Evolutionary conservation across 2,888 invertebrate genomes (phyloP).

Genomic region (Limulus polyphemus): DNA sequence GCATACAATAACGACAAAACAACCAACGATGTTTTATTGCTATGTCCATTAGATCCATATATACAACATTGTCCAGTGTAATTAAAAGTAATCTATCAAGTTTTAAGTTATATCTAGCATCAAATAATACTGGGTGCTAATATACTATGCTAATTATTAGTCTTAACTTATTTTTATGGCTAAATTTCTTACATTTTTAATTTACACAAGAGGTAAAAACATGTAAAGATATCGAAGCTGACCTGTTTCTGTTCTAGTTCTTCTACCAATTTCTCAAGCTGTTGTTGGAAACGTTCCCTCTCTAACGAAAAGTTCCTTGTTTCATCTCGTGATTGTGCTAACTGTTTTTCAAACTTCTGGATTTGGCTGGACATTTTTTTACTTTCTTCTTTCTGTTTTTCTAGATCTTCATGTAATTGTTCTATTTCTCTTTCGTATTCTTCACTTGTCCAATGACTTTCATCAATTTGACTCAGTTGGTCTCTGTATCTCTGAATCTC

Average conservation of each 20-base stretch:
- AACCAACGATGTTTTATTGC: no score
- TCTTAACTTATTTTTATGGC: no score
- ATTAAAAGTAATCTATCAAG: no score
- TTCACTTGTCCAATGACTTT: conserved; percentile 6
- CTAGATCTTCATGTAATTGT: conserved; percentile 18
- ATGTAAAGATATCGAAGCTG: conserved; percentile 2
- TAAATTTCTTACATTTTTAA: no score
- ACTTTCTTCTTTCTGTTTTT: conserved; percentile 16
- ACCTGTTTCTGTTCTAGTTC: conserved; percentile 90
- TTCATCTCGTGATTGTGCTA: conserved; percentile 57
- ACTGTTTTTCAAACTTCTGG: conserved; percentile 27
- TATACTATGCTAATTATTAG: no score
- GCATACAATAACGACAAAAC: no score
- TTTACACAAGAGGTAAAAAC: no score
- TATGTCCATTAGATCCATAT: no score
- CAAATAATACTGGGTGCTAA: no score
- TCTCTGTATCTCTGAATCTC: conserved; percentile 14
- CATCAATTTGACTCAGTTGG: conserved; percentile 22
- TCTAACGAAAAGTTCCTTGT: conserved; percentile 65
- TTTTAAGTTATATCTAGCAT: no score
- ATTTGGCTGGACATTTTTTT: conserved; percentile 16
- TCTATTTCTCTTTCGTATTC: conserved; percentile 20
- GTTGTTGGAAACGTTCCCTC: conserved; percentile 74
- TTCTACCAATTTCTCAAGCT: conserved; percentile 81
- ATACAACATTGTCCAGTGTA: no score